phyloP scores from a whole-genome alignment of 2,888 invertebrate genomes.

The Trissoscelio sp. region DNA sequence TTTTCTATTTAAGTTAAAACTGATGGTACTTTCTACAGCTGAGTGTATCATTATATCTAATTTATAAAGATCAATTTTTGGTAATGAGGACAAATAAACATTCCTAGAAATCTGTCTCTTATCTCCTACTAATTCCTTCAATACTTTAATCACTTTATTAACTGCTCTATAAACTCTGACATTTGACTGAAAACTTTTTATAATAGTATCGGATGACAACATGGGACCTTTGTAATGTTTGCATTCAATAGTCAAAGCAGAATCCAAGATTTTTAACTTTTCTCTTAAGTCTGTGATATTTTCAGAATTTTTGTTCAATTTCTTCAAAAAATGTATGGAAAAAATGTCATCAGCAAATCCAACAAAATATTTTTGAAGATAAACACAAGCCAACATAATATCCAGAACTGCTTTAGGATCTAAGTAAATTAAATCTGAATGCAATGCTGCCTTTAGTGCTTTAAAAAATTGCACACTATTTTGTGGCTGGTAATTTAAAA shows the following conservation, averaged over 20 bases:
- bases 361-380: conserved; percentile 86
- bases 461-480: conserved; percentile 86
- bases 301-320: conserved; percentile 83
- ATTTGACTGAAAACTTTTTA: conserved; percentile 84
- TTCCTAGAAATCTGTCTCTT: conserved; percentile 84
- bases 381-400: conserved; percentile 87
- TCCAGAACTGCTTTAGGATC: conserved; percentile 85
- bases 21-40: conserved; percentile 80
- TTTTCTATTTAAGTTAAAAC: conserved; percentile 58
- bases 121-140: conserved; percentile 84
- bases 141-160: conserved; percentile 83
- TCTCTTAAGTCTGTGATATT: conserved; percentile 81
- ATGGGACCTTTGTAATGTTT: conserved; percentile 85
- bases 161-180: conserved; percentile 84
- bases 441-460: conserved; percentile 84
- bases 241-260: conserved; percentile 87
- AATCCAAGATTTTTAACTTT: conserved; percentile 87
- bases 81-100: conserved; percentile 85
- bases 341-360: conserved; percentile 86
- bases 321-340: conserved; percentile 86
- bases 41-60: conserved; percentile 87
- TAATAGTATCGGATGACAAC: conserved; percentile 85
- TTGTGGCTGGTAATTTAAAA: conserved; percentile 85
- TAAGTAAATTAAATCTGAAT: conserved; percentile 85
- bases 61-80: conserved; percentile 86